Percentiles rank a stretch among this genome's conserved stretches.
phyloP scores from a whole-genome alignment of 2,113 vertebrate species.

The Psilopsiagon aymara region DNA sequence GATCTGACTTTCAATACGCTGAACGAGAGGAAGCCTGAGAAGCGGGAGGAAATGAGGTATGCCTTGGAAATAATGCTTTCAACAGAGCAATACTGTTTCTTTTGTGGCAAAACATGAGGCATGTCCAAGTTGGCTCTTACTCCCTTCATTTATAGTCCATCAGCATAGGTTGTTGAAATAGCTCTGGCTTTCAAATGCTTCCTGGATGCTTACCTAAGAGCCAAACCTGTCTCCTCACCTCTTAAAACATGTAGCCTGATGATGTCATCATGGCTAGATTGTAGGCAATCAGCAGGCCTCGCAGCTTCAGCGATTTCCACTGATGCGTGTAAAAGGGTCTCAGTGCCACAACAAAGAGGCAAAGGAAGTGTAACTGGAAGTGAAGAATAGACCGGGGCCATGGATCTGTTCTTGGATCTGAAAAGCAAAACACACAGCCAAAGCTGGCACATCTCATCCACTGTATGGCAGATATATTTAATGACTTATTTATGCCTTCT shows the following conservation, averaged over 20 bases:
- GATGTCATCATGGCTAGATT: slow-evolving; percentile 73
- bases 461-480: accelerated
- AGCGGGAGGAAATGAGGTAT: neutral
- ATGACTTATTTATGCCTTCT: neutral
- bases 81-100: neutral
- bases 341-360: slow-evolving; percentile 63
- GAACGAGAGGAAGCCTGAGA: neutral
- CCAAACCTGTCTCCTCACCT: slow-evolving; percentile 62
- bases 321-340: slow-evolving; percentile 65
- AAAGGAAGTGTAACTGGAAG: slow-evolving; percentile 72
- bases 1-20: neutral
- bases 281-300: slow-evolving; percentile 65
- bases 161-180: neutral
- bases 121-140: neutral
- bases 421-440: neutral
- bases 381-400: slow-evolving; percentile 77
- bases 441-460: neutral
- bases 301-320: slow-evolving; percentile 62
- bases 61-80: neutral
- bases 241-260: slow-evolving; percentile 76
- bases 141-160: neutral
- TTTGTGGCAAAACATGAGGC: neutral
- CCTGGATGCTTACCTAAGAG: neutral
- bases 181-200: neutral
- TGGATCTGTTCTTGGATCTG: slow-evolving; percentile 77